Percentiles rank a stretch among this genome's conserved stretches.
These are phyloP conservation scores for Leptestheria dahalacensis DNA, from an alignment of 1,140 invertebrate species.

Conservation along the genomic window DNA sequence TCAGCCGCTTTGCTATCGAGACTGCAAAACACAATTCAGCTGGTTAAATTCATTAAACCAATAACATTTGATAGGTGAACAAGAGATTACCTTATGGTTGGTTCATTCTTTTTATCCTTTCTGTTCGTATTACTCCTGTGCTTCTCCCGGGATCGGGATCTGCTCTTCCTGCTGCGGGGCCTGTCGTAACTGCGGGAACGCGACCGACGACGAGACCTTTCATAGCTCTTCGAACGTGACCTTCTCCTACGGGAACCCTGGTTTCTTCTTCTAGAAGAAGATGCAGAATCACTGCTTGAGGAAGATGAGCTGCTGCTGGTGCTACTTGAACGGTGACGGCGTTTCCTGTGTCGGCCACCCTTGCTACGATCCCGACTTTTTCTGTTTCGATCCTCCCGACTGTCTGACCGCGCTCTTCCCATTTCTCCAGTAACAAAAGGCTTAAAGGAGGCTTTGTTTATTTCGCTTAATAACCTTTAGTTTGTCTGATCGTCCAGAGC, in stretches of 20 bases:
- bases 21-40: too few relatives aligned
- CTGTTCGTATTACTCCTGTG: not conserved
- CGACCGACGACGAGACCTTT: not conserved
- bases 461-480: too few relatives aligned
- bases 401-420: not conserved
- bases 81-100: not conserved
- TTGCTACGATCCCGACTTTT: not conserved
- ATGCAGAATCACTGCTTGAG: not conserved
- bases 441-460: not conserved
- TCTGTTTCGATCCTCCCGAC: not conserved
- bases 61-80: too few relatives aligned
- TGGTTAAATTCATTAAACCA: too few relatives aligned
- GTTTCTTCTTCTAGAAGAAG: not conserved
- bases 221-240: not conserved
- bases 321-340: not conserved
- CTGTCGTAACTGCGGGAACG: not conserved
- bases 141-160: not conserved
- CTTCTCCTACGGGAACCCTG: not conserved
- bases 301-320: not conserved
- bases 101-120: not conserved
- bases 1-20: not conserved
- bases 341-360: not conserved
- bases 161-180: not conserved
- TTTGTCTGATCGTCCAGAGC: too few relatives aligned
- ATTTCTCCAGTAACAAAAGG: too few relatives aligned